phyloP scores from a whole-genome alignment of 2,888 invertebrate species.

The Molanna angustata region DNA sequence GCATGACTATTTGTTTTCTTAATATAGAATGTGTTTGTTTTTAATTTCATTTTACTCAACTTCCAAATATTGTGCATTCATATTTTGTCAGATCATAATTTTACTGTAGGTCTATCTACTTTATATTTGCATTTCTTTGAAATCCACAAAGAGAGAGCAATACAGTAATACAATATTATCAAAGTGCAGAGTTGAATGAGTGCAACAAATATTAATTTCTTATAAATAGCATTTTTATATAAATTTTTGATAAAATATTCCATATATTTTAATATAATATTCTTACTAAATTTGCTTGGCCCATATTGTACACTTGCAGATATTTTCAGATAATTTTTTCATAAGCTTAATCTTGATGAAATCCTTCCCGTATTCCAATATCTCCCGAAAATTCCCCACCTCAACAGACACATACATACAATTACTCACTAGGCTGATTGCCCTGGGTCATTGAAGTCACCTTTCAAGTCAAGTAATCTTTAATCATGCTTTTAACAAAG shows the following conservation, averaged over 20 bases:
- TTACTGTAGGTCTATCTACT: slow-evolving; percentile 18
- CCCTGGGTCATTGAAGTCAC: slow-evolving; percentile 27
- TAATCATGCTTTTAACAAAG: slow-evolving; percentile 24
- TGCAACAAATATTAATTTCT: background rate
- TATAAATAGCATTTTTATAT: background rate
- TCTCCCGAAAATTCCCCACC: background rate
- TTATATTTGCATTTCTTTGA: slow-evolving; percentile 17
- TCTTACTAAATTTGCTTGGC: background rate
- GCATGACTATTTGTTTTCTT: slow-evolving; percentile 33
- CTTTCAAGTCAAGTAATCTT: slow-evolving; percentile 13
- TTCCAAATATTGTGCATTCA: slow-evolving; percentile 25
- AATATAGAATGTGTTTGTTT: slow-evolving; percentile 31
- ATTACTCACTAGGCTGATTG: slow-evolving; percentile 22
- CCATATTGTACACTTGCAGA: background rate
- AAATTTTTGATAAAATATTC: background rate
- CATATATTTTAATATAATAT: background rate
- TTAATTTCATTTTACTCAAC: slow-evolving; percentile 27
- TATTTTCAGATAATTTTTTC: background rate
- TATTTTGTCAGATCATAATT: slow-evolving; percentile 18
- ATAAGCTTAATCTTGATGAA: background rate
- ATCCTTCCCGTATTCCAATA: slow-evolving; percentile 2
- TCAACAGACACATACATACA: background rate
- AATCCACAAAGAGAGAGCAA: slow-evolving; percentile 25
- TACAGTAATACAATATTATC: slow-evolving; percentile 7
- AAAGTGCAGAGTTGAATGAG: slow-evolving; percentile 29